Evolutionary conservation across 2,113 vertebrate species (phyloP).

Genomic region (Stomatorhinus ivindoensis): DNA sequence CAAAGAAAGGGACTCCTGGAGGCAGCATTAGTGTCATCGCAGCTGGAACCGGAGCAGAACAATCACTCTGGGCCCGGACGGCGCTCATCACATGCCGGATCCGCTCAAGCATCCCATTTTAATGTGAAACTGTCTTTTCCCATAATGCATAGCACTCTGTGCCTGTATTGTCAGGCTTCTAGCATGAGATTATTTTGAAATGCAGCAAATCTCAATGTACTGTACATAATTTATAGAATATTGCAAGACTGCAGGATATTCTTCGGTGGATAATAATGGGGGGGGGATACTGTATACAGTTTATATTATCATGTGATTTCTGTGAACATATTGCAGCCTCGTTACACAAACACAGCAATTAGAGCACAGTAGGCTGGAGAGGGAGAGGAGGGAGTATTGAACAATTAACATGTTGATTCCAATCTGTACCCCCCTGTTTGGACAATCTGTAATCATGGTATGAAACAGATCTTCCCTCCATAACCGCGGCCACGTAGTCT

Average conservation of each 20-base stretch:
- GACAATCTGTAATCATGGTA: not conserved
- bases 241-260: not conserved
- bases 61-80: not conserved
- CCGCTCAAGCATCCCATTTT: slow-evolving; percentile 1
- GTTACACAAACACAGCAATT: not conserved
- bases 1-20: not conserved
- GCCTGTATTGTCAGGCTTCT: not conserved
- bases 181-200: not conserved
- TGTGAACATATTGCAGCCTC: not conserved
- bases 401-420: not conserved
- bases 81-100: not conserved
- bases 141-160: not conserved
- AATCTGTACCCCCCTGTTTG: not conserved
- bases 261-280: not conserved
- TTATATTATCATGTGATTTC: slow-evolving; percentile 3
- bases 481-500: not conserved
- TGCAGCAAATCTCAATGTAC: not conserved
- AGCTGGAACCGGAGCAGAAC: slow-evolving; percentile 16
- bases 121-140: slow-evolving; percentile 6
- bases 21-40: slow-evolving; percentile 9
- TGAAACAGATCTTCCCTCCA: not conserved
- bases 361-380: not conserved
- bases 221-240: not conserved
- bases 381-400: not conserved
- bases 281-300: not conserved